Evolutionary conservation across 2,113 vertebrate species (phyloP).

Genomic region (Epinephelus cyanopodus): DNA sequence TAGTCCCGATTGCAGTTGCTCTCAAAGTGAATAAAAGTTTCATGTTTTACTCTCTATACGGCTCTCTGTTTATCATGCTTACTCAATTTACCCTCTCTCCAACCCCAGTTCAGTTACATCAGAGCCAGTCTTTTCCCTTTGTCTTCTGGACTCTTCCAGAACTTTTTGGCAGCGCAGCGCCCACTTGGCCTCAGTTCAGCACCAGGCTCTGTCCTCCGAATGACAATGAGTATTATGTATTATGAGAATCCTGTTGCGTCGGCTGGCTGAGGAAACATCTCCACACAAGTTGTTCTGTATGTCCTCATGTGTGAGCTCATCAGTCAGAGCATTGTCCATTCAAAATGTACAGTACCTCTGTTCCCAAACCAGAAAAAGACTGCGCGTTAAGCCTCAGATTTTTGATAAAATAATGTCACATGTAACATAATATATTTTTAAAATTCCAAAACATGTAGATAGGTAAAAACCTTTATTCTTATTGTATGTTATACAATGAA

Average conservation of each 20-base stretch:
- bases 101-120: conserved; percentile 20
- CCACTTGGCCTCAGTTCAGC: conserved; percentile 40
- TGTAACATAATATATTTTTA: background rate
- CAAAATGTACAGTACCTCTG: conserved; percentile 14
- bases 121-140: conserved; percentile 28
- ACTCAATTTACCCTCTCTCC: background rate
- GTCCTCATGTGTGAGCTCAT: conserved; percentile 10
- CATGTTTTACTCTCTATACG: conserved; percentile 1
- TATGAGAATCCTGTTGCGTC: conserved; percentile 35
- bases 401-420: too few relatives aligned
- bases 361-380: background rate
- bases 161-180: conserved; percentile 24
- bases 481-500: too few relatives aligned
- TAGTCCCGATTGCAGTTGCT: background rate
- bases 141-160: conserved; percentile 42
- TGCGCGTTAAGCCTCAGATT: background rate
- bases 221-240: conserved; percentile 56
- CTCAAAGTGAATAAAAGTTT: background rate
- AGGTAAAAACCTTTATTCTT: background rate
- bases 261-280: conserved; percentile 18
- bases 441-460: background rate
- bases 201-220: conserved; percentile 47
- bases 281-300: conserved; percentile 3
- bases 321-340: conserved; percentile 6
- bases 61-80: conserved; percentile 13